A percentile compares a stretch with the other conserved stretches of the same genome.
These are phyloP conservation scores for Eurois occulta DNA, from an alignment of 2,888 invertebrate genomes.

Conservation along the genomic window DNA sequence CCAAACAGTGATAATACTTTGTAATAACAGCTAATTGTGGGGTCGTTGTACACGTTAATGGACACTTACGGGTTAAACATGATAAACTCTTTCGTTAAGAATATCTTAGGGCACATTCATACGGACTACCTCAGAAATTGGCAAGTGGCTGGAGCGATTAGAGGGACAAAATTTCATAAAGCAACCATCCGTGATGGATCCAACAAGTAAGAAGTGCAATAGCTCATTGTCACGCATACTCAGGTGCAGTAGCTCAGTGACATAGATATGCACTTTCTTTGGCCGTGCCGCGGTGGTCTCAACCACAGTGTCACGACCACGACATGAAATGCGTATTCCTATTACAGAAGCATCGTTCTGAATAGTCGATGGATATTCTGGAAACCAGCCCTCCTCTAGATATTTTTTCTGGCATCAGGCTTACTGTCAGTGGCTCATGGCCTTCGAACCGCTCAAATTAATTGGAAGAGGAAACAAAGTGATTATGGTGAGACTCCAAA, in stretches of 20 bases:
- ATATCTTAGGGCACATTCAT: conserved; percentile 6
- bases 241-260: conserved; percentile 40
- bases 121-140: background rate
- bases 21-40: background rate
- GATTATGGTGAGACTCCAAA: background rate
- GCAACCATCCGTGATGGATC: background rate
- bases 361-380: background rate
- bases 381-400: background rate
- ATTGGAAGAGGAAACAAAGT: background rate
- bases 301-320: conserved; percentile 32
- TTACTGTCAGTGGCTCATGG: background rate
- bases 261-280: conserved; percentile 57
- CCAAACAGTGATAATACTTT: conserved; percentile 10
- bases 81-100: conserved; percentile 27
- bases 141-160: background rate
- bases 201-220: conserved; percentile 20
- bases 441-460: background rate
- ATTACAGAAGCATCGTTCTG: conserved; percentile 19
- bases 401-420: background rate
- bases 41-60: conserved; percentile 25
- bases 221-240: conserved; percentile 43
- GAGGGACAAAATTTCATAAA: background rate
- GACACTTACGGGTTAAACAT: conserved; percentile 21
- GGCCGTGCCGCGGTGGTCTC: conserved; percentile 15
- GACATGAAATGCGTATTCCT: conserved; percentile 1